Evolutionary conservation across 2,113 vertebrate species (phyloP), one percentile per base, ranked within the genome.

Genomic region (Lepidothrix coronata): DNA sequence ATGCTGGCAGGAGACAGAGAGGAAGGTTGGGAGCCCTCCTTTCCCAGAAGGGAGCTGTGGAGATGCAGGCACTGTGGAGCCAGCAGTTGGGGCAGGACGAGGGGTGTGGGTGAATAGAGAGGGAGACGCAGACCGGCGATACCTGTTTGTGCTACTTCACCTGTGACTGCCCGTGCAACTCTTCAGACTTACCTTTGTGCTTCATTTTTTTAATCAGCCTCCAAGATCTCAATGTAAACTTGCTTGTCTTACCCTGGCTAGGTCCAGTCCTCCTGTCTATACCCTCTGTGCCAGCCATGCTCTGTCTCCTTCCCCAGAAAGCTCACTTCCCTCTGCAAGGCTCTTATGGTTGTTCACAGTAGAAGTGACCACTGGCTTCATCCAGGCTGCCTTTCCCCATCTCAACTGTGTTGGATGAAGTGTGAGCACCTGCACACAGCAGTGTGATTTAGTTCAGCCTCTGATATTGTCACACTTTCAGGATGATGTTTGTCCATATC

Each of bases 1-100:
- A 41, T 0, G 3, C 46, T 8, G 10, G 23, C 16, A 17, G 4
- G 2, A 43, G 58, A 57, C 2, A 1, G 23, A 68, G 22, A 9
- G 14, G 58, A 70, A 48, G 21, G 30, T 6, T 7, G 3, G 24
- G 63, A 66, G 51, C 31, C 31, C 6, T 67, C 19, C 44, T 58
- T 61, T 83, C n/a, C 80, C 51, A 87, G 59, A 58, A 62, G 33
- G 39, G 28, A 93, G 31, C 22, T 43, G 20, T 39, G 61, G 70
- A 85, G 43, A 30, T 0, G 0, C 23, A 62, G 57, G 54, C 6
- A 5, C 44, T 43, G 27, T 7, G 21, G 63, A 81, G 52, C 48
- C 61, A 74, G 48, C 52, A 75, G 43, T 6, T 9, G 1, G 71
- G 91, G 44, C 46, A 95, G 61, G 75, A 65, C 0, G 0, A 54